Evolutionary conservation across 2,113 vertebrate genomes (phyloP).

Genomic region (Rhabdomys dilectus): DNA sequence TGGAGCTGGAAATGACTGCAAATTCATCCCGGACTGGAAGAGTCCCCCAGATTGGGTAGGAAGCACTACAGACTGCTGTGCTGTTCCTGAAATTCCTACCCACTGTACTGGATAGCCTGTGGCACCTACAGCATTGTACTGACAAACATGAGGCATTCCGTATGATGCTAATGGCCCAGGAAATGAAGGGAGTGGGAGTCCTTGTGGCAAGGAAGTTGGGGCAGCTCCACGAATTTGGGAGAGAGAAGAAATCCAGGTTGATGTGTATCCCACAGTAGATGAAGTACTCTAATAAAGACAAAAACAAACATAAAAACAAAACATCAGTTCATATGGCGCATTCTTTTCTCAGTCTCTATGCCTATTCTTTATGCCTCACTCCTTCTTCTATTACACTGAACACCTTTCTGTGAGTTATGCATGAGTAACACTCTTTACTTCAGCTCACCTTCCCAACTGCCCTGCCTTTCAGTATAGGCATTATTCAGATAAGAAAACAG

Average conservation of each 20-base stretch:
- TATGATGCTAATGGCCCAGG: constrained; percentile 85
- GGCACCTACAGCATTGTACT: constrained; percentile 80
- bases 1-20: constrained; percentile 78
- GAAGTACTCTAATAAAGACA: constrained; percentile 81
- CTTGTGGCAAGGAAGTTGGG: constrained; percentile 82
- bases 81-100: constrained; percentile 83
- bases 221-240: constrained; percentile 83
- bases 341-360: constrained; percentile 51
- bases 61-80: constrained; percentile 82
- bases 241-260: constrained; percentile 85
- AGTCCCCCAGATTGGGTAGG: constrained; percentile 78
- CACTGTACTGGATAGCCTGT: constrained; percentile 84
- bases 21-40: constrained; percentile 81
- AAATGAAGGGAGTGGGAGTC: constrained; percentile 85
- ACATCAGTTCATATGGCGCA: constrained; percentile 74
- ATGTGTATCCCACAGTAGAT: constrained; percentile 84
- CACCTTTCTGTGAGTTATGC: constrained; percentile 23
- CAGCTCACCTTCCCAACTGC: constrained; percentile 17
- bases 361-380: constrained; percentile 41
- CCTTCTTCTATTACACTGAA: not conserved
- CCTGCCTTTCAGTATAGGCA: constrained; percentile 8
- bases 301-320: constrained; percentile 68
- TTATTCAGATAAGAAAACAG: constrained; percentile 51
- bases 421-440: constrained; percentile 37
- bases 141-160: constrained; percentile 82